A percentile compares a stretch with the other conserved stretches of the same genome.
phyloP scores from a whole-genome alignment of 2,888 invertebrate species.

The Drosophila mulleri region DNA sequence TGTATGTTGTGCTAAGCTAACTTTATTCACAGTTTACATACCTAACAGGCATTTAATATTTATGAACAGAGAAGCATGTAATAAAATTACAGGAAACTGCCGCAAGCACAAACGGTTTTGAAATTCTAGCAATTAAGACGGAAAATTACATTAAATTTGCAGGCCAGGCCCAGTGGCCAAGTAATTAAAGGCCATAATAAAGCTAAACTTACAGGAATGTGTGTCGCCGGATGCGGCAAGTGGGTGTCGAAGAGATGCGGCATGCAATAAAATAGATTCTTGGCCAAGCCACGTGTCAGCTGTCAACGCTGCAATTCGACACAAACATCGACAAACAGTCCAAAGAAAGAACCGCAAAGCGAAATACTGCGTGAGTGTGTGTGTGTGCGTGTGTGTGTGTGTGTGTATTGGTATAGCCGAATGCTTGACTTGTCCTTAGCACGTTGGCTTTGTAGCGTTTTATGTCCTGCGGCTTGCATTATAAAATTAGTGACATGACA shows the following conservation, averaged over 20 bases:
- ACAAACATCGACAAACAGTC: conserved; percentile 25
- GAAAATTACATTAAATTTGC: conserved; percentile 64
- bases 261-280: conserved; percentile 3
- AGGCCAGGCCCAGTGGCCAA: conserved; percentile 55
- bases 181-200: conserved; percentile 73
- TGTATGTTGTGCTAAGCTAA: neutral
- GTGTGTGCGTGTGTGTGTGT: neutral
- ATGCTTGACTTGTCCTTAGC: conserved; percentile 32
- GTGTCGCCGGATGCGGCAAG: conserved; percentile 8
- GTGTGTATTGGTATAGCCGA: conserved; percentile 5
- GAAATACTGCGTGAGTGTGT: conserved; percentile 4
- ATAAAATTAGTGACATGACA: conserved; percentile 63
- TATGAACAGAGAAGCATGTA: conserved; percentile 66
- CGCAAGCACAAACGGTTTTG: conserved; percentile 59
- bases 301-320: conserved; percentile 75
- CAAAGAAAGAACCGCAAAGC: conserved; percentile 33
- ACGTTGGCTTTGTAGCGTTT: conserved; percentile 64
- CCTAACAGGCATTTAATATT: conserved; percentile 71
- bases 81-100: conserved; percentile 69
- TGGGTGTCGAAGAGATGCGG: conserved; percentile 13
- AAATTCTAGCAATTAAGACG: conserved; percentile 61
- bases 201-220: conserved; percentile 48
- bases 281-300: conserved; percentile 62
- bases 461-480: conserved; percentile 66
- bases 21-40: conserved; percentile 53